Base-by-base conservation (phyloP, 1,140 invertebrate species). In the Sycophaga agraensis region DNA sequence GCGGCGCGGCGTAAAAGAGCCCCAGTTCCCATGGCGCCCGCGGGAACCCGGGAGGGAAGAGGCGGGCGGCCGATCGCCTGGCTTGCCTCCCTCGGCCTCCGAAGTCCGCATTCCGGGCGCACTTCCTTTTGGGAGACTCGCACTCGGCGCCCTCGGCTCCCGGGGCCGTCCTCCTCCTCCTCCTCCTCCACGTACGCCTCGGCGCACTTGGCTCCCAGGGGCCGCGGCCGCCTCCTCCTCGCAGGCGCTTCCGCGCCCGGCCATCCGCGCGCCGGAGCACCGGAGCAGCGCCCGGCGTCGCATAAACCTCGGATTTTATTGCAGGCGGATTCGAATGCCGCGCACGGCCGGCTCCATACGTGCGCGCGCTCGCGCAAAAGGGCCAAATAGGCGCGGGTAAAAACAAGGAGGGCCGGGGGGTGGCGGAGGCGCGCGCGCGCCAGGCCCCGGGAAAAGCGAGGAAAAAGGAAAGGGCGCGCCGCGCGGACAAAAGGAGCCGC, bases 281-380 rank as follows among this genome's bases (percentile, higher is more conserved):
- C n/a, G n/a, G n/a, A n/a, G n/a, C n/a, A n/a, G 51, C 66, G 43
- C 55, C 57, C 62, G 67, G 66, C 74, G 75, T 79, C 77, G 75
- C 76, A 78, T 80, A 81, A 80, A 81, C 71, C 72, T 67, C 62
- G 70, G 70, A 75, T 78, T 80, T 81, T 81, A 80, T 81, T 80
- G 72, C 76, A 68, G 70, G 51, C 70, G 75, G 78, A 79, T 80
- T 80, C 75, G 76, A 80, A 80, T 81, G 79, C 79, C 75, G 69
- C 68, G 68, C 70, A 72, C 70, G 65, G 26, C 31, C 34, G 39
- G 26, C 34, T 40, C 17, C 46, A n/a, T 51, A 37, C 48, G 28
- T 51, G 50, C n/a, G 53, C 53, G 43, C 31, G 24, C n/a, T 21
- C 31, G n/a, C 14, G 55, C 17, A 49, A 57, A 49, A 53, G 42